Evolutionary conservation across 2,113 vertebrate genomes (phyloP), one percentile per base, ranked within the genome.

Genomic region (Chrysochloris asiatica): DNA sequence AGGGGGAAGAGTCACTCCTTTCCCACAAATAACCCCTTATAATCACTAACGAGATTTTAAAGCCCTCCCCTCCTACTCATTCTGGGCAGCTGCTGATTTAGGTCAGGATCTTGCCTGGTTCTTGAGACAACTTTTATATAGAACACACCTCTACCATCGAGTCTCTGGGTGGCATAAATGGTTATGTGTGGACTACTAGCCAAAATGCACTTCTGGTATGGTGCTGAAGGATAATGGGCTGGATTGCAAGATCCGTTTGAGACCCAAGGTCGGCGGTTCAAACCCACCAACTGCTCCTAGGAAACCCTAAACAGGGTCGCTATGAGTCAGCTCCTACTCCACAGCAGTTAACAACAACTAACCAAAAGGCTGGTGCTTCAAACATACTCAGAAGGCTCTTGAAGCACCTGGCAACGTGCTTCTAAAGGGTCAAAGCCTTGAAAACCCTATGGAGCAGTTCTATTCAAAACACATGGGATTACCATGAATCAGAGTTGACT

Each of bases 1-100:
- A 33, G 16, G 65, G 0, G 7, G 41, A 33, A 10, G 24, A 13
- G 16, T 0, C 30, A 2, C 13, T 63, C 17, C 4, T 48, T 26
- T 24, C 7, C 24, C 36, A 13, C 63, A 76, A 6, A 41, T 36
- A 56, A 28, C 30, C 65, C n/a, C 11, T 77, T 41, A 65, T 21
- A 52, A 52, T 21, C 59, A 9, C 26, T 2, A 36, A 48, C 28
- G 22, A 30, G n/a, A 24, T n/a, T 17, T 38, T 52, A 33, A 61
- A 41, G 3, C 13, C 1, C 21, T 26, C 45, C 43, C 56, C 13
- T 61, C 2, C 4, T 76, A 26, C 50, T 14, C 54, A n/a, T n/a
- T 33, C n/a, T 52, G 50, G 63, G 54, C 17, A 88, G 28, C 7
- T 43, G 22, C 2, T 52, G 36, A 26, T 19, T 56, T 43, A 8